Base-by-base conservation (phyloP, 2,888 invertebrate species). In the Cheilosia grossa region DNA sequence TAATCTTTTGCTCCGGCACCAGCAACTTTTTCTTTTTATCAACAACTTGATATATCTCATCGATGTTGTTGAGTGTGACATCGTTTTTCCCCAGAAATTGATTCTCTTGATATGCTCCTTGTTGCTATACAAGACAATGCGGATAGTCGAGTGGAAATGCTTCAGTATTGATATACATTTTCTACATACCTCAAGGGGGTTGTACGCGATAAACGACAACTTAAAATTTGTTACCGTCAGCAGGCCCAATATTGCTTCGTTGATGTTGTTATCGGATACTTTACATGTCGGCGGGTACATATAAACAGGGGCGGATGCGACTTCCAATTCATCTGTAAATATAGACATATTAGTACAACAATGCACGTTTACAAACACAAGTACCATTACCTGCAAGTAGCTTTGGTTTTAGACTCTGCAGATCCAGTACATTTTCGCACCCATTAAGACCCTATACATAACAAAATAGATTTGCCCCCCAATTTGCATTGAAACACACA, bases 201-300 rank as follows among this genome's bases (percentile, higher is more conserved):
- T 80, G 58, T 89, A 70, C 0, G 97, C 96, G 72, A 97, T 94
- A 93, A 98, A 98, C 33, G 97, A 96, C 37, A 99, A 93, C 92
- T 97, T 97, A 91, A 98, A 98, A 93, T 98, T 98, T 79, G 98
- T 98, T 82, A 98, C 95, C 90, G 96, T 96, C 79, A 99, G 93
- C 33, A 96, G 94, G 0, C 98, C 99, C 82, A 96, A 95, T 80
- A 95, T 94, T 70, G 97, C 97, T 89, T 96, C 96, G 82, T 95
- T 94, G 88, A 96, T 96, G 89, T 78, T 80, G n/a, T 95, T 95
- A n/a, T 88, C 89, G 17, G 89, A 89, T 64, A 91, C 89, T 47
- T 91, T 91, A 24, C 91, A 89, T 30, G 91, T 91, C 15, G 98
- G 96, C 67, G 96, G 94, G 91, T 96, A 96, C 94, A 97, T 94